A percentile compares a stretch with the other conserved stretches of the same genome.
Evolutionary conservation across 2,888 invertebrate species (phyloP).

Genomic region (Sthenelais limicola): DNA sequence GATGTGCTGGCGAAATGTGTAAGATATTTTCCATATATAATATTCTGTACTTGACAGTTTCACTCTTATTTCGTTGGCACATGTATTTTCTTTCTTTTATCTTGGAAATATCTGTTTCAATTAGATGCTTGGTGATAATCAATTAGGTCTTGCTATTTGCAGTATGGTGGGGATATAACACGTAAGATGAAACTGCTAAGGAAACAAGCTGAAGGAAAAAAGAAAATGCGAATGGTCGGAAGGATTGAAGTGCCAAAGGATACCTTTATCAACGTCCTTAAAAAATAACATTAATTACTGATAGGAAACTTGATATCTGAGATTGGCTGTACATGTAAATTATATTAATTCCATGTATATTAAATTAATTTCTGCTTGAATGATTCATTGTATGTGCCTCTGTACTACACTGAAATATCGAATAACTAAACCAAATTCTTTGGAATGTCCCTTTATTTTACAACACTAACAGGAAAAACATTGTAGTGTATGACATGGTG

Average conservation of each 20-base stretch:
- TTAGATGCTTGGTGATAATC: too few species aligned
- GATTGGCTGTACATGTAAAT: too few species aligned
- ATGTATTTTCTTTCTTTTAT: too few species aligned
- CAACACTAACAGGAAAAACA: not conserved
- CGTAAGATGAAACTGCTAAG: constrained; percentile 90
- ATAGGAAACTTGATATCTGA: not conserved
- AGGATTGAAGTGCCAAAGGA: constrained; percentile 93
- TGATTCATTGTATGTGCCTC: too few species aligned
- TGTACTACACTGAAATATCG: too few species aligned
- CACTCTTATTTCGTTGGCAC: too few species aligned
- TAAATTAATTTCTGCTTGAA: too few species aligned
- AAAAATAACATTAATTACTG: constrained; percentile 68
- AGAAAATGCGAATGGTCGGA: constrained; percentile 91
- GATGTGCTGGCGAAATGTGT: constrained; percentile 95
- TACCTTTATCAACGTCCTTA: constrained; percentile 93
- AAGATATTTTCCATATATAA: too few species aligned
- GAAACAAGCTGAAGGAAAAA: constrained; percentile 94
- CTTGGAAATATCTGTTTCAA: too few species aligned
- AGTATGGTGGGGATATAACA: constrained; percentile 90
- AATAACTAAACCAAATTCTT: not conserved
- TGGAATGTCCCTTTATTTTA: not conserved
- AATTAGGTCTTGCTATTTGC: constrained; percentile 50
- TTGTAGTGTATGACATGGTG: not conserved
- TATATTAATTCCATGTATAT: too few species aligned
- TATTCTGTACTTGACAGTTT: too few species aligned